These are phyloP conservation scores for Dryobotodes eremita DNA, from an alignment of 2,888 invertebrate species.

Conservation along the genomic window DNA sequence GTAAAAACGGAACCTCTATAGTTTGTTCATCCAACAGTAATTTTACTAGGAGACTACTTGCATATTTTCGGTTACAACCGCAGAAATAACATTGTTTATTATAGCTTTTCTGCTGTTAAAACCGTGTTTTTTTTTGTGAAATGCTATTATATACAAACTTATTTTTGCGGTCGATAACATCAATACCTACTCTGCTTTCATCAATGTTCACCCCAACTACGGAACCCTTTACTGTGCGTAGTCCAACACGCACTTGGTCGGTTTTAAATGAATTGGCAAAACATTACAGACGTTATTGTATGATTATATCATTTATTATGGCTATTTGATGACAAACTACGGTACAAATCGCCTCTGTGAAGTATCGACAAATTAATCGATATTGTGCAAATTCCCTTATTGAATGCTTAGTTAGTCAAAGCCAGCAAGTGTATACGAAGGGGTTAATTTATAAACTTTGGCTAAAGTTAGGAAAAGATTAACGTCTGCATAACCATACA, in stretches of 20 bases:
- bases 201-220: background rate
- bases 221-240: background rate
- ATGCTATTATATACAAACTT: too few species aligned
- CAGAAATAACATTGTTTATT: background rate
- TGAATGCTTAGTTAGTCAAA: conserved; percentile 8
- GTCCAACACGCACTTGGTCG: background rate
- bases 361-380: background rate
- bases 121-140: background rate
- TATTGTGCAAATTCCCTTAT: too few species aligned
- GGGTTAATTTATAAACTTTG: background rate
- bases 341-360: background rate
- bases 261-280: background rate
- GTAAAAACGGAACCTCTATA: background rate
- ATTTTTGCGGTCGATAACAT: background rate
- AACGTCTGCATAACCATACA: background rate
- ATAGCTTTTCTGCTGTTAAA: background rate
- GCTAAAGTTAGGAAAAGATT: background rate
- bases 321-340: background rate
- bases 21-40: background rate
- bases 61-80: too few species aligned
- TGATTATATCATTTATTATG: background rate
- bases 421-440: background rate
- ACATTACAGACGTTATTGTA: background rate
- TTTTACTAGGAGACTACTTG: background rate
- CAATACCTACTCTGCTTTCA: background rate